These are phyloP conservation scores for Girardinichthys multiradiatus DNA, from an alignment of 2,113 vertebrate genomes.

Conservation along the genomic window DNA sequence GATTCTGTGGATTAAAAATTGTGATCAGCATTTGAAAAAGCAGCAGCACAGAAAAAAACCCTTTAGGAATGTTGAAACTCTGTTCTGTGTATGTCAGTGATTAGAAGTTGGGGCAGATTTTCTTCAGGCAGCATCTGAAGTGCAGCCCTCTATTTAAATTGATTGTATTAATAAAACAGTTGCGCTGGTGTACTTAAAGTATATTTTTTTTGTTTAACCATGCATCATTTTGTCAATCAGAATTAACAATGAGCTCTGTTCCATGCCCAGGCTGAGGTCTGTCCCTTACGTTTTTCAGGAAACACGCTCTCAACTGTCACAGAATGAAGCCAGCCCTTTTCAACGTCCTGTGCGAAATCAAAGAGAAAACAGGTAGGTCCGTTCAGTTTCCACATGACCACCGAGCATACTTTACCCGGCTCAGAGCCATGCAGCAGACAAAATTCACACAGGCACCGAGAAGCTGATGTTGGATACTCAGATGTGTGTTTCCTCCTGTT, in stretches of 20 bases:
- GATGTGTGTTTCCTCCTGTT: constrained; percentile 41
- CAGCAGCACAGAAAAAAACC: too few species aligned
- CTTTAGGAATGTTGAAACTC: background rate
- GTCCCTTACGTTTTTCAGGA: constrained; percentile 79
- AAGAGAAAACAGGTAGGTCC: constrained; percentile 97
- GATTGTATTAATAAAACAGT: background rate
- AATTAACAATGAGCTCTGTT: background rate
- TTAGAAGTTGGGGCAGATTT: background rate
- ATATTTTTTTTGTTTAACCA: too few species aligned
- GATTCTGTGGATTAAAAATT: background rate
- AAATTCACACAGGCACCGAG: too few species aligned
- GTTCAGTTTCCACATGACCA: background rate
- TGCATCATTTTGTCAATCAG: too few species aligned
- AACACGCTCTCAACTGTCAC: constrained; percentile 99
- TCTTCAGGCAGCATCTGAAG: background rate
- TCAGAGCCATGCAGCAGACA: background rate
- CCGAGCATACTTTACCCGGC: background rate
- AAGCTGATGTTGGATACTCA: background rate
- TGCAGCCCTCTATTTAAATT: background rate
- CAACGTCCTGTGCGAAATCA: constrained; percentile 99
- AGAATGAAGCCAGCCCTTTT: constrained; percentile 99
- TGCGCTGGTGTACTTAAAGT: too few species aligned
- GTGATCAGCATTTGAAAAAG: background rate
- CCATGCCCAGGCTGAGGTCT: background rate
- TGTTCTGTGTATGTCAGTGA: too few species aligned